Percentiles rank a stretch among this genome's conserved stretches.
Evolutionary conservation across 2,888 invertebrate species (phyloP).

Genomic region (Nymphalis polychloros): DNA sequence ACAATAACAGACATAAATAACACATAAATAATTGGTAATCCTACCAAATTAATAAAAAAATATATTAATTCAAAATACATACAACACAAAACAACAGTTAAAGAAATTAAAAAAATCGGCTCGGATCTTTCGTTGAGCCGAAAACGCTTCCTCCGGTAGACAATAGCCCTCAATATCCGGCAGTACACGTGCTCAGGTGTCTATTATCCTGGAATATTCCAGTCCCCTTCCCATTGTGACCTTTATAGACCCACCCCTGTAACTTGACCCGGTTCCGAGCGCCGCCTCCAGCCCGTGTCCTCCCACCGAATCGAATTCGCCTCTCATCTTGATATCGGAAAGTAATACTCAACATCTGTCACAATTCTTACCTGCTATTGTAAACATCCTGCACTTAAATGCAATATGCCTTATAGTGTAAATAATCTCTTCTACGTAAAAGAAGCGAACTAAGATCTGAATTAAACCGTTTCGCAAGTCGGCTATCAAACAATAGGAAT

Average conservation of each 20-base stretch:
- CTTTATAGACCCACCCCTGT: conserved; percentile 64
- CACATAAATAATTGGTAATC: neutral
- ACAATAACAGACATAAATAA: no score
- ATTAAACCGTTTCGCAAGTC: conserved; percentile 37
- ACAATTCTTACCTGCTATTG: conserved; percentile 45
- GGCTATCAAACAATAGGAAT: conserved; percentile 70
- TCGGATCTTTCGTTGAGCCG: conserved; percentile 72
- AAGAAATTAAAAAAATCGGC: conserved; percentile 57
- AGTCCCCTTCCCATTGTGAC: conserved; percentile 64
- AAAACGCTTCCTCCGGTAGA: conserved; percentile 78
- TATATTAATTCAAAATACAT: conserved; percentile 17
- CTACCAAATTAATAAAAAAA: neutral
- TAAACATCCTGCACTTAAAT: conserved; percentile 38
- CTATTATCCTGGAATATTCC: conserved; percentile 64
- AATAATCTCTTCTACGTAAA: conserved; percentile 20
- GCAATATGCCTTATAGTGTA: conserved; percentile 19
- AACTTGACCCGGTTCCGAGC: conserved; percentile 75
- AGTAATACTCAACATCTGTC: conserved; percentile 67
- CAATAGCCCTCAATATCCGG: conserved; percentile 78
- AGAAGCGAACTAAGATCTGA: conserved; percentile 18
- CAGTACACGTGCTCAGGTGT: conserved; percentile 80
- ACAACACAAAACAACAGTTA: conserved; percentile 20
- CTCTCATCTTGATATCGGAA: conserved; percentile 47
- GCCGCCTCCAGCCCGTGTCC: conserved; percentile 75
- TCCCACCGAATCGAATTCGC: conserved; percentile 64